Percentiles rank a stretch among this genome's conserved stretches.
phyloP scores from a whole-genome alignment of 2,797 vertebrate genomes.

The Macrochelys suwanniensis region DNA sequence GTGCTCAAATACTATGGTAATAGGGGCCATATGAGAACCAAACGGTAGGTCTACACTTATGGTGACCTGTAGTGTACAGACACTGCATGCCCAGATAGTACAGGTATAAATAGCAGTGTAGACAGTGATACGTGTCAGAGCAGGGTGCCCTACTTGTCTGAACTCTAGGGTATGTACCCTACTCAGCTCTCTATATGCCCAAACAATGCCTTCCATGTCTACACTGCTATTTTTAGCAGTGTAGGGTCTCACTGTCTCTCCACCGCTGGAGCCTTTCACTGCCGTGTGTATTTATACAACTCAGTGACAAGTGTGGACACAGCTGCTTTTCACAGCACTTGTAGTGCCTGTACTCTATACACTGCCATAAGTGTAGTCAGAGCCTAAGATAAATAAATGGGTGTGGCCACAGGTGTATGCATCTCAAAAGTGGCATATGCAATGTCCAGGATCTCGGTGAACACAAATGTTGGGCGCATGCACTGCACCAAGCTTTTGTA shows the following conservation, averaged over 20 bases:
- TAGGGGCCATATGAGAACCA: neutral
- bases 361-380: neutral
- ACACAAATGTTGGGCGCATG: neutral
- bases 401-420: neutral
- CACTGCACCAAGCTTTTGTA: neutral
- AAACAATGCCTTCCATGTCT: too few relatives aligned
- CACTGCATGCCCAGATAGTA: neutral
- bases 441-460: neutral
- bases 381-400: neutral
- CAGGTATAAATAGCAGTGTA: neutral
- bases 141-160: neutral
- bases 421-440: neutral
- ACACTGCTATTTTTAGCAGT: neutral
- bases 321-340: neutral
- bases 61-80: neutral
- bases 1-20: neutral
- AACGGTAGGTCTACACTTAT: neutral
- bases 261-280: neutral
- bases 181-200: neutral
- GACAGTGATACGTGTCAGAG: neutral
- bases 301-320: neutral
- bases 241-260: neutral
- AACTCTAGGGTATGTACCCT: neutral
- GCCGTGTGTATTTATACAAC: neutral
- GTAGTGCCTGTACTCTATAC: neutral